Conservation (phyloP, 1,140 invertebrate genomes). For the Panagrolaimus sp. region DNA sequence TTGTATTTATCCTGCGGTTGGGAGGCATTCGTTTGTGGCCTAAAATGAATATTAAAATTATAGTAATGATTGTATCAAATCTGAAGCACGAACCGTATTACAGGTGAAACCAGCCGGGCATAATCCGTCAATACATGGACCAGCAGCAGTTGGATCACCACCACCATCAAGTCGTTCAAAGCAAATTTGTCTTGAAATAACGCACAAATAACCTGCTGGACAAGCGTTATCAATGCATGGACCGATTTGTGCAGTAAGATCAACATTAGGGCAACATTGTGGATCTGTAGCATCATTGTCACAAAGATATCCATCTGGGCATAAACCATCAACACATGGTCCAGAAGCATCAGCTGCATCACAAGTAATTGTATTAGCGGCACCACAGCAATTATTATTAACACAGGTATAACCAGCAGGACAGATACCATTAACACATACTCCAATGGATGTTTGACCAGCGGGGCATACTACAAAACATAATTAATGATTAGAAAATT, state of each 20-base stretch:
- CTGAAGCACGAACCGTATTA: slow-evolving; percentile 21
- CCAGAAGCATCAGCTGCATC: slow-evolving; percentile 38
- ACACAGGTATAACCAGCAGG: slow-evolving; percentile 50
- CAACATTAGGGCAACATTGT: slow-evolving; percentile 47
- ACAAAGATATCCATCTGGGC: slow-evolving; percentile 45
- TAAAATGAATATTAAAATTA: slow-evolving; percentile 1
- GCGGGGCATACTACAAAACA: slow-evolving; percentile 42
- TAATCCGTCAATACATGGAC: slow-evolving; percentile 18
- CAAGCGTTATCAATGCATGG: slow-evolving; percentile 36
- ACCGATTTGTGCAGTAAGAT: slow-evolving; percentile 26
- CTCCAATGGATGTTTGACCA: slow-evolving; percentile 49
- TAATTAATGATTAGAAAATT: slow-evolving; percentile 5
- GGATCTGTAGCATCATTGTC: slow-evolving; percentile 38
- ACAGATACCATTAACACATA: slow-evolving; percentile 52
- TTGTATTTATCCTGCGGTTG: no score
- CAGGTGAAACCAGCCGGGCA: slow-evolving; percentile 26
- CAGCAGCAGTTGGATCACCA: slow-evolving; percentile 16
- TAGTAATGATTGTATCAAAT: slow-evolving; percentile 2
- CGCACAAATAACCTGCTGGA: slow-evolving; percentile 33
- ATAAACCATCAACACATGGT: slow-evolving; percentile 41
- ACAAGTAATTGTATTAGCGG: slow-evolving; percentile 35
- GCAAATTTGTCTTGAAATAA: background rate
- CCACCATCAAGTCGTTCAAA: background rate
- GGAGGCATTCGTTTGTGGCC: no score
- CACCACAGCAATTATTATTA: slow-evolving; percentile 52